phyloP scores from a whole-genome alignment of 1,140 invertebrate genomes.

The Zaprionus kolodkinae region DNA sequence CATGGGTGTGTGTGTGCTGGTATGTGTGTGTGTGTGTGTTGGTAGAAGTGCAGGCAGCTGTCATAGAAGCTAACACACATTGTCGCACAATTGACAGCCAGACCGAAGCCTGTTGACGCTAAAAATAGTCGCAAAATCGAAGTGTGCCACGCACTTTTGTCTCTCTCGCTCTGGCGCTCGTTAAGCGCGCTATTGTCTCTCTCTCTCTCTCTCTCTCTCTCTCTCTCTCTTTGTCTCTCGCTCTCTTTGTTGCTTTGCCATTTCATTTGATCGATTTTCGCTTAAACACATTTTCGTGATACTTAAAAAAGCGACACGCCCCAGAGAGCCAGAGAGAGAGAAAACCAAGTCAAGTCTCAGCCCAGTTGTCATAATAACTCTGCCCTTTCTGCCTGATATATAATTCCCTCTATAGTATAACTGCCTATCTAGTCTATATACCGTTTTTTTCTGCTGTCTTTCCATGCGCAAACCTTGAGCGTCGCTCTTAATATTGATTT shows the following conservation, averaged over 20 bases:
- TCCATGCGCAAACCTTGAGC: conserved; percentile 53
- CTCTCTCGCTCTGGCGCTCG: not conserved
- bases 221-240: not conserved
- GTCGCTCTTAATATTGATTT: conserved; percentile 66
- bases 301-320: conserved; percentile 24
- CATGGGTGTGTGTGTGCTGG: conserved; percentile 2
- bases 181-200: not conserved
- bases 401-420: not conserved
- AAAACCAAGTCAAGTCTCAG: too few species aligned
- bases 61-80: conserved; percentile 63
- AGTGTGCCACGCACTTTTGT: conserved; percentile 53
- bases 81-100: conserved; percentile 55
- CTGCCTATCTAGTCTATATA: conserved; percentile 30
- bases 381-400: not conserved
- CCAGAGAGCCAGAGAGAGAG: not conserved
- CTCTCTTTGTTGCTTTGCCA: conserved; percentile 23
- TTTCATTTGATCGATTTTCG: conserved; percentile 72
- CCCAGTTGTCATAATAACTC: conserved; percentile 68
- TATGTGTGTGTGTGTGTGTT: not conserved
- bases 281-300: conserved; percentile 40
- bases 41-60: conserved; percentile 54
- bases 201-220: conserved; percentile 1
- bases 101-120: conserved; percentile 20
- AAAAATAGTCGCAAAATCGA: conserved; percentile 68
- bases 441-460: conserved; percentile 1